Evolutionary conservation across 2,888 invertebrate genomes (phyloP).

Genomic region (Epicampocera succincta): DNA sequence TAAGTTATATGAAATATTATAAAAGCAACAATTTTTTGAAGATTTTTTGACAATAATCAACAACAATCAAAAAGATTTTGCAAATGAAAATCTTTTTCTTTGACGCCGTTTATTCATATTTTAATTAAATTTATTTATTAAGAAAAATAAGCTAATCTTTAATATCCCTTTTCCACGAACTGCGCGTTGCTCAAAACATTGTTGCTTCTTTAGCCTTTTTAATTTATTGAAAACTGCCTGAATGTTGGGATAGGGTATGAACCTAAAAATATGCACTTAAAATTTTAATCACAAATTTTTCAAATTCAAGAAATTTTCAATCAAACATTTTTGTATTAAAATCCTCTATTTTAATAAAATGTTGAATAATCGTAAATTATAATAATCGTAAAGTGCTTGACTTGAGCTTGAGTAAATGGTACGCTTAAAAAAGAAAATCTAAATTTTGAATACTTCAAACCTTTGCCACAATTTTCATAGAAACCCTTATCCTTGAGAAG

Average conservation of each 20-base stretch:
- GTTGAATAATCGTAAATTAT: neutral
- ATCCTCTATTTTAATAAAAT: constrained; percentile 58
- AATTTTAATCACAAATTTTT: constrained; percentile 59
- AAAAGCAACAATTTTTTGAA: constrained; percentile 80
- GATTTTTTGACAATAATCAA: too few species aligned
- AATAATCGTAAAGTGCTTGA: constrained; percentile 77
- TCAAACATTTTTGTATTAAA: constrained; percentile 56
- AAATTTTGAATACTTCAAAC: neutral
- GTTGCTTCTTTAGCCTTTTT: constrained; percentile 75
- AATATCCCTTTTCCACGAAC: too few species aligned
- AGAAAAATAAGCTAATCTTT: too few species aligned
- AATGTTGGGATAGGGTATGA: constrained; percentile 99
- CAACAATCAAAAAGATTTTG: constrained; percentile 81
- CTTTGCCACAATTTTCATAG: constrained; percentile 30
- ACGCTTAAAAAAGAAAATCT: constrained; percentile 60
- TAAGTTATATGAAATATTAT: constrained; percentile 70
- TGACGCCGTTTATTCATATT: constrained; percentile 71
- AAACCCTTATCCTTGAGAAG: constrained; percentile 72
- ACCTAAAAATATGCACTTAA: constrained; percentile 85
- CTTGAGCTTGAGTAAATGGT: constrained; percentile 77
- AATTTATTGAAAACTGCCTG: constrained; percentile 87
- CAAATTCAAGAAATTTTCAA: constrained; percentile 43
- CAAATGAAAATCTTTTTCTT: constrained; percentile 80
- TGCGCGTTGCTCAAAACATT: constrained; percentile 75
- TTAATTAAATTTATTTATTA: too few species aligned